Evolutionary conservation across 2,797 vertebrate genomes (phyloP), one percentile per base, ranked within the genome.

Genomic region (Glossophaga mutica): DNA sequence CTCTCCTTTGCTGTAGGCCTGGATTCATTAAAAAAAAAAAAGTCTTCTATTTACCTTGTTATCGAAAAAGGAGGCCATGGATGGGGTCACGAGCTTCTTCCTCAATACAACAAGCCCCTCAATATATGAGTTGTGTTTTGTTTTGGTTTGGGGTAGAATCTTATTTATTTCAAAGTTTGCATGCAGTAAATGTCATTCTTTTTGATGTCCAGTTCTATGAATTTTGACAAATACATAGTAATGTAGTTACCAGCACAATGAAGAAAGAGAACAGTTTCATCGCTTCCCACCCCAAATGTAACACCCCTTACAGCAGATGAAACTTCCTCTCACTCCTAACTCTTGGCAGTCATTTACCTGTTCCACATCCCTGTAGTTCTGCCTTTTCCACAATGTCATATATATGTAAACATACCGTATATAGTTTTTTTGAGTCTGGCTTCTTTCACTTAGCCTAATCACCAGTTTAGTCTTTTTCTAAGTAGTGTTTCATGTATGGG

Each of bases 141-240:
- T 4, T 46, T 81, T 34, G 10, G 15, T 34, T 73, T 73, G 50
- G 5, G 21, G 26, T 70, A 78, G 32, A 70, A 59, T 70, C 5
- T 59, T 50, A 87, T n/a, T 78, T 92, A 57, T 55, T 85, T 68
- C 39, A 29, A 70, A 81, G 78, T 62, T 81, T 87, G 44, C 10
- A 18, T 81, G 67, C 2, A 57, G 16, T 46, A 57, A n/a, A 32
- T 86, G 46, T 86, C 16, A 68, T 67, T 42, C 34, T 81, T 62
- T 83, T 86, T 46, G 8, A 46, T 68, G 59, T 77, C 15, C 7
- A 77, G 4, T 29, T 67, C 62, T 44, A 19, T 90, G 62, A 70
- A 15, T 85, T 34, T 76, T 85, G 81, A 50, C 57, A 77, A 85
- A 68, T 46, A n/a, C 6, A n/a, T 4, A 55, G 19, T n/a, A 26